Conservation (phyloP, 2,797 vertebrate genomes). For the Malacoctenus gilli region DNA sequence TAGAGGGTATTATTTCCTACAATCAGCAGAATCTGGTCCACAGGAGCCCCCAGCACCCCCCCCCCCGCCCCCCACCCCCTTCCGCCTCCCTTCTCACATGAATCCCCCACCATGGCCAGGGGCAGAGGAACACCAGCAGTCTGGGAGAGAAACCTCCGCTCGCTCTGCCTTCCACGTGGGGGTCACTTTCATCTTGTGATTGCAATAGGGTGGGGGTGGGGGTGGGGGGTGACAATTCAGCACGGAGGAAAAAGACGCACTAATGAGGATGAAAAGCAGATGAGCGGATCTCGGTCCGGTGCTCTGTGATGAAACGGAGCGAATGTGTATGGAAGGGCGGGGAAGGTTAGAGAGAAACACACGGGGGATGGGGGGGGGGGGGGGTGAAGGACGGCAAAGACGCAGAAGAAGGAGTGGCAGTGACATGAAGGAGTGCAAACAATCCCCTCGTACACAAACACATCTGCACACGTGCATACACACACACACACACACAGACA, state of each 20-base stretch:
- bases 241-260: constrained; percentile 47
- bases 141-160: constrained; percentile 52
- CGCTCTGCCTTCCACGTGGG: constrained; percentile 29
- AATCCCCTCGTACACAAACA: neutral
- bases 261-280: constrained; percentile 64
- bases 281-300: constrained; percentile 34
- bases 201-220: too few relatives aligned
- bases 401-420: constrained; percentile 26
- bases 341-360: constrained; percentile 33
- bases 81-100: constrained; percentile 27
- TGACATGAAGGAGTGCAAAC: constrained; percentile 37
- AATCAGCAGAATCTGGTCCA: constrained; percentile 75
- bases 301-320: constrained; percentile 30
- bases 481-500: constrained; percentile 16
- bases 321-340: constrained; percentile 25
- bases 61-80: constrained; percentile 5
- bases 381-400: constrained; percentile 25
- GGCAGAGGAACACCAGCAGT: constrained; percentile 62
- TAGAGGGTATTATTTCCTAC: constrained; percentile 74
- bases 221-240: constrained; percentile 51
- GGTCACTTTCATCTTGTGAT: constrained; percentile 73
- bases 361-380: constrained; percentile 2
- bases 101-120: constrained; percentile 55
- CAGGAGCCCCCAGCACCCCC: constrained; percentile 19
- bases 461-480: neutral